A percentile compares a stretch with the other conserved stretches of the same genome.
phyloP scores from a whole-genome alignment of 1,140 invertebrate species.

The Diplogasteroides magnus region DNA sequence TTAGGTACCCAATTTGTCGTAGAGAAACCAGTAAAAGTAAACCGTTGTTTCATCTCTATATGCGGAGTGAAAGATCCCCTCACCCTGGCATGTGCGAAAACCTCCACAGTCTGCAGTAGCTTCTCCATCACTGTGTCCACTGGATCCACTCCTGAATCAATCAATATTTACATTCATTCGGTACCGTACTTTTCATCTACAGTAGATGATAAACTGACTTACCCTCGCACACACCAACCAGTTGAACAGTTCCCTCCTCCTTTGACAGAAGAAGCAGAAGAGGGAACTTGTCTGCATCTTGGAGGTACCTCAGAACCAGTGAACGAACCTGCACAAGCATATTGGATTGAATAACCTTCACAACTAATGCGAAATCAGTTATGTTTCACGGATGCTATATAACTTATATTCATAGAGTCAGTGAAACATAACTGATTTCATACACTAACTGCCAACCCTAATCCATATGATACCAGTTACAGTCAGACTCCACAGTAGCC shows the following conservation, averaged over 20 bases:
- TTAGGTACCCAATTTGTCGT: too few relatives aligned
- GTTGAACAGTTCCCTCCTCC: not conserved
- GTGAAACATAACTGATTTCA: not conserved
- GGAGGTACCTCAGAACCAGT: not conserved
- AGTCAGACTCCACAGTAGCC: too few relatives aligned
- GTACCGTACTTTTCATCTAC: not conserved
- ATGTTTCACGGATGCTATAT: not conserved
- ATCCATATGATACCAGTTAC: too few relatives aligned
- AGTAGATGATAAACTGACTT: too few relatives aligned
- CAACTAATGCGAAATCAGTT: too few relatives aligned
- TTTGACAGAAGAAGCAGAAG: not conserved
- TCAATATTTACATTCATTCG: not conserved
- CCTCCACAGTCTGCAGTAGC: not conserved
- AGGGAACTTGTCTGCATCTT: not conserved
- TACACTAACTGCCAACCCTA: not conserved
- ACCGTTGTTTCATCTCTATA: too few relatives aligned
- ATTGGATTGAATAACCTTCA: not conserved
- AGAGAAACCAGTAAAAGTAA: too few relatives aligned
- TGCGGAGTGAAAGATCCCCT: too few relatives aligned
- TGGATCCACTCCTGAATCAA: not conserved
- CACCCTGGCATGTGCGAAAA: not conserved
- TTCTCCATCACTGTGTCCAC: not conserved
- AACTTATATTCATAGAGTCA: not conserved
- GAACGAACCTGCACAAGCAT: not conserved
- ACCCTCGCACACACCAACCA: not conserved